Base-by-base conservation (phyloP, 2,888 invertebrate genomes). In the Trichogramma dendrolimi region DNA sequence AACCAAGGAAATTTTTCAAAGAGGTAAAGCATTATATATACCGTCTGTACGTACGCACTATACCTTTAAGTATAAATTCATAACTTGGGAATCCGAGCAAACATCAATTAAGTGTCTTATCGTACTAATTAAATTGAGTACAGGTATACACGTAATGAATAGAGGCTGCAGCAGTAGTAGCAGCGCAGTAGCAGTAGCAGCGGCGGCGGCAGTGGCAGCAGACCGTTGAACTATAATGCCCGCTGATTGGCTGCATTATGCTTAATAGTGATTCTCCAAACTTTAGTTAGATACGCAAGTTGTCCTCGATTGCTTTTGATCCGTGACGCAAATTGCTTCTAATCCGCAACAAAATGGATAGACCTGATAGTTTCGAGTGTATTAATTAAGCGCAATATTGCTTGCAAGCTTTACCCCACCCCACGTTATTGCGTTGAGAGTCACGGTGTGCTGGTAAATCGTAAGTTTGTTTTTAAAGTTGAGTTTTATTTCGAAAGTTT, bases 291-390 rank as follows among this genome's bases (percentile, higher is more conserved):
- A 46, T 52, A 39, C 14, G 11, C 14, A 48, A 6, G 41, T 48
- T 14, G 57, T 59, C 27, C 27, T 27, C 60, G 55, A 64, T 64
- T 61, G 54, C 61, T 59, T 64, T 64, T 64, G 61, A 64, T 64
- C 63, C 60, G 38, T 51, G 58, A 61, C 61, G 61, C 54, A 50
- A 64, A 59, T 61, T 59, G 59, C 57, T 59, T 60, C 63, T 61
- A 64, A 64, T 64, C 61, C 47, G 57, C 53, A 47, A 50, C 41
- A 54, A 44, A 58, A 63, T 55, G 52, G 58, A 47, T 55, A 60
- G 49, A 55, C 44, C 44, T 41, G 11, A 57, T 47, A 62, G 50
- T 58, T 62, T 41, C 11, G 11, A 14, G 14, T 48, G 48, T 48
- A 14, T 14, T 14, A 11, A n/a, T 48, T 11, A 11, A 48, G 27